Conservation (phyloP, 2,797 vertebrate species). For the Brotula barbata region DNA sequence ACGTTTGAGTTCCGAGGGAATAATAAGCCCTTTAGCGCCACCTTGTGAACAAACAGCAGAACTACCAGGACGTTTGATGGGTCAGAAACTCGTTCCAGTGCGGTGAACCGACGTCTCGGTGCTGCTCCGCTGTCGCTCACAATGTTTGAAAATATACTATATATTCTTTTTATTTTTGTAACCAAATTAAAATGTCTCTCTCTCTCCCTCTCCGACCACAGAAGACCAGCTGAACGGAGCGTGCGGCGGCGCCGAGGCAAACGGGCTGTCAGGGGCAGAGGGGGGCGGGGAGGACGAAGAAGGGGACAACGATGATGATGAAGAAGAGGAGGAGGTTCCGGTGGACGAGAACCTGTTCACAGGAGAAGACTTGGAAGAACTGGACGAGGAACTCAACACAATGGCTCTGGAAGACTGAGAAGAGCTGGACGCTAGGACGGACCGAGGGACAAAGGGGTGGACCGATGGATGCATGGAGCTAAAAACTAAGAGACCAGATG, state of each 20-base stretch:
- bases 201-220: conserved; percentile 48
- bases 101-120: too few species aligned
- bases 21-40: too few species aligned
- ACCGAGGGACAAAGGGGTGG: conserved; percentile 49
- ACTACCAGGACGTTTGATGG: too few species aligned
- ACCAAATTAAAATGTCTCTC: too few species aligned
- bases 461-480: conserved; percentile 63
- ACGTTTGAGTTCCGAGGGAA: too few species aligned
- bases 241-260: conserved; percentile 88
- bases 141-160: too few species aligned
- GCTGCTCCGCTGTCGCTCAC: too few species aligned
- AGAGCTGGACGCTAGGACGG: conserved; percentile 25
- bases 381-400: conserved; percentile 96
- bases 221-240: conserved; percentile 92
- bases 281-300: conserved; percentile 67
- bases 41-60: too few species aligned
- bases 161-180: too few species aligned
- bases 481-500: conserved; percentile 55
- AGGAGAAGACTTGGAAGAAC: conserved; percentile 96
- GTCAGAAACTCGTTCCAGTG: too few species aligned
- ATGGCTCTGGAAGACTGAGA: conserved; percentile 87
- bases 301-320: conserved; percentile 75
- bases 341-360: conserved; percentile 99
- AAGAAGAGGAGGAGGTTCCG: conserved; percentile 86
- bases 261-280: conserved; percentile 80